Conservation (phyloP, 2,888 invertebrate genomes). For the Phorcus lineatus region DNA sequence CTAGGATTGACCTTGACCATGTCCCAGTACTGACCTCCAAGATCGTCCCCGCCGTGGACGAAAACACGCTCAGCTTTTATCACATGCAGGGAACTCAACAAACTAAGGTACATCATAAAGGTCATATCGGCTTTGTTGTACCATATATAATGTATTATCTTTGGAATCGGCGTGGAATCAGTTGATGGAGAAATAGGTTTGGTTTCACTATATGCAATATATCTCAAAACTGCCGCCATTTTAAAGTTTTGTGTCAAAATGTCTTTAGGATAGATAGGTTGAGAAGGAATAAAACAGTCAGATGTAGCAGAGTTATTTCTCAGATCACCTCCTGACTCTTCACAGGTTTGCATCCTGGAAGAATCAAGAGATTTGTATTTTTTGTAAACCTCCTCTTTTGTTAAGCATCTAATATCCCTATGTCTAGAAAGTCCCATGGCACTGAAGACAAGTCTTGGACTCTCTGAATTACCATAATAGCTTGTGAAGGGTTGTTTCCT, state of each 20-base stretch:
- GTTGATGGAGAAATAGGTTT: slow-evolving; percentile 39
- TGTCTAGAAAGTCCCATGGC: background rate
- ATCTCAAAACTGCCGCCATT: slow-evolving; percentile 45
- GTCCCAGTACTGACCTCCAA: slow-evolving; percentile 63
- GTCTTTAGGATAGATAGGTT: slow-evolving; percentile 34
- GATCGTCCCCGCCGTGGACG: slow-evolving; percentile 64
- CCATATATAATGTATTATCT: slow-evolving; percentile 72
- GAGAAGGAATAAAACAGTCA: background rate
- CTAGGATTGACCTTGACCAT: slow-evolving; percentile 53
- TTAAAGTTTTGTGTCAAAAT: slow-evolving; percentile 52
- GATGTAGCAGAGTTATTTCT: background rate
- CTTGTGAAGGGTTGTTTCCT: slow-evolving; percentile 38
- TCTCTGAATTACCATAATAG: slow-evolving; percentile 8
- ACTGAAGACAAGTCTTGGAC: slow-evolving; percentile 18
- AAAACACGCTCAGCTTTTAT: slow-evolving; percentile 64
- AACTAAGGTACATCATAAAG: slow-evolving; percentile 69
- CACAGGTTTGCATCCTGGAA: background rate
- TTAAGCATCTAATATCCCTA: background rate
- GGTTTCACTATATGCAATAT: slow-evolving; percentile 49
- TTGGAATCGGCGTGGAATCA: slow-evolving; percentile 55
- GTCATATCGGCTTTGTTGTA: slow-evolving; percentile 61
- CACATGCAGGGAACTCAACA: slow-evolving; percentile 65
- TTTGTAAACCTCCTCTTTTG: background rate
- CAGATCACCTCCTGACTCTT: background rate
- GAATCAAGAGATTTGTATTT: background rate